Percentiles rank a stretch among this genome's conserved stretches.
These are phyloP conservation scores for Antedon mediterranea DNA, from an alignment of 53 echinoderm and acorn worm genomes.

Conservation along the genomic window DNA sequence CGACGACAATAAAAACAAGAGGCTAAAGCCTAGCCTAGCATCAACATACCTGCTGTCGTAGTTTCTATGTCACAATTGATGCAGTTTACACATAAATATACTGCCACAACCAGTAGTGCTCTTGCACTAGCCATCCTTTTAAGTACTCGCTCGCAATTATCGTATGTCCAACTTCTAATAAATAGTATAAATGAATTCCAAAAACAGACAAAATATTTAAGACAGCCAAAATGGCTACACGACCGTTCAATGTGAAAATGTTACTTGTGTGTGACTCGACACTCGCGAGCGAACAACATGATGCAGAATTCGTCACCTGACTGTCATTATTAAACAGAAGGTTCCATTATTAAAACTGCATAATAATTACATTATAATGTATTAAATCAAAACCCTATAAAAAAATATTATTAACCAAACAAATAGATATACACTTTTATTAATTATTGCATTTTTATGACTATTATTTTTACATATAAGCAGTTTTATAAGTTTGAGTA, in stretches of 20 bases:
- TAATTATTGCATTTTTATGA: no score
- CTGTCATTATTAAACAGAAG: no score
- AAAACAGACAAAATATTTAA: background rate
- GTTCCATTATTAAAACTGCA: no score
- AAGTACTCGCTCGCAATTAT: background rate
- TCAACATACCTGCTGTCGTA: background rate
- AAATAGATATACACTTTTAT: no score
- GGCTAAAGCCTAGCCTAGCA: background rate
- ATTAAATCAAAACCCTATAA: no score
- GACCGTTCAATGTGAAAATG: background rate
- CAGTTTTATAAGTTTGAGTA: no score
- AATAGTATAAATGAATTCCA: background rate
- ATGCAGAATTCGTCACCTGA: no score
- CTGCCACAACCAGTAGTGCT: background rate
- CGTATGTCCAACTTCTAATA: background rate
- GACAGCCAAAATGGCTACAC: background rate
- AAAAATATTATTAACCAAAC: no score
- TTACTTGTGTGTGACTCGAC: no score
- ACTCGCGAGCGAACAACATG: no score
- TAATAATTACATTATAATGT: no score
- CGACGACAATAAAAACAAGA: background rate
- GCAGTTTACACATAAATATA: background rate
- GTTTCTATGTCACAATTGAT: background rate
- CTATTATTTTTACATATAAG: no score
- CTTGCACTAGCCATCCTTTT: background rate